These are phyloP conservation scores for Chrysolina haemoptera DNA, from an alignment of 2,888 invertebrate genomes.

Conservation along the genomic window DNA sequence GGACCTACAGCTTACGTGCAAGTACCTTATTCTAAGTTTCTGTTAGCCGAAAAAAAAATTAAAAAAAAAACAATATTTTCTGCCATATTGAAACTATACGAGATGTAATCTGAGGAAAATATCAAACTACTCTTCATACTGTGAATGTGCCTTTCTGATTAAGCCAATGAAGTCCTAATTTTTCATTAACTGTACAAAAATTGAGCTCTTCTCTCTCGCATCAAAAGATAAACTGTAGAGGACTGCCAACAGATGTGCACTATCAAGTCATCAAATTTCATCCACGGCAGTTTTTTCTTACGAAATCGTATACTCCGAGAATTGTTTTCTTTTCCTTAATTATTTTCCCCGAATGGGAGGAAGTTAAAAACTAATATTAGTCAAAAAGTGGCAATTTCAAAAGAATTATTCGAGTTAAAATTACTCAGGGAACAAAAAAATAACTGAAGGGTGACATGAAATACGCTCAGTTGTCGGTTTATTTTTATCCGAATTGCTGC, in stretches of 20 bases:
- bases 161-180: no score
- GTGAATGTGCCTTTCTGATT: no score
- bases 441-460: conserved; percentile 60
- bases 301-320: neutral
- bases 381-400: conserved; percentile 56
- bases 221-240: no score
- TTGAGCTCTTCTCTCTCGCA: no score
- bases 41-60: no score
- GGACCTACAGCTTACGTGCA: no score
- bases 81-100: no score
- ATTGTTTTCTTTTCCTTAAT: conserved; percentile 40
- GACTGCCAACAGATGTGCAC: neutral
- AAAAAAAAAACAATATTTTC: no score
- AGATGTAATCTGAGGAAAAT: no score
- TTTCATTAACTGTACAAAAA: no score
- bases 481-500: conserved; percentile 63
- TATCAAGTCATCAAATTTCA: neutral
- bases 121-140: no score
- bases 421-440: conserved; percentile 59
- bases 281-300: conserved; percentile 3
- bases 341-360: conserved; percentile 48
- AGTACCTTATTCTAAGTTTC: no score
- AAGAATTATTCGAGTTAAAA: conserved; percentile 63
- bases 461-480: conserved; percentile 61
- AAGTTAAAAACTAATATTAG: conserved; percentile 59